Evolutionary conservation across 2,888 invertebrate species (phyloP), one percentile per base, ranked within the genome.

Genomic region (Eupithecia inturbata): DNA sequence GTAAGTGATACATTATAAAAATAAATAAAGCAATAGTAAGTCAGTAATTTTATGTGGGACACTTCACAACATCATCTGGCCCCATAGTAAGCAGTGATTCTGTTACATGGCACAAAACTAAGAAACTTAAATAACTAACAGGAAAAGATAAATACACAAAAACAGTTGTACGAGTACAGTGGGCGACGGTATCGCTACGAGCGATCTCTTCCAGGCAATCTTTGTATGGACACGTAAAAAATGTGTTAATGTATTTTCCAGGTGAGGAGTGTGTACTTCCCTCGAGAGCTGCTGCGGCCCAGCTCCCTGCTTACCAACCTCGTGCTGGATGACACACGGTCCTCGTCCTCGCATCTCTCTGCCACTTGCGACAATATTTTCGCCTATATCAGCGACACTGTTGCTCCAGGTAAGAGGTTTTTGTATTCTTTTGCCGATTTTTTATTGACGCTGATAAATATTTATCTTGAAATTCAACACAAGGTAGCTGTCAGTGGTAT

Each of bases 381-480:
- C 84, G 96, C 96, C 0, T 98, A 98, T 89, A 97, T 98, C 82
- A 96, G 96, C 36, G 98, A 98, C 86, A 97, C 97, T 1, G 96
- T 97, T 39, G 97, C 97, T 74, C 97, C 97, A 83, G 97, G 97
- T 96, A 88, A 31, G n/a, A 16, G 4, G 12, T 26, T 33, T 19
- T 63, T 62, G 7, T 14, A 45, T 9, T 45, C 6, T 63, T 62
- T 31, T 33, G 9, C 36, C 9, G 36, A 9, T 9, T 36, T 36
- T 36, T 36, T 36, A 36, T 5, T 36, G 31, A 31, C 31, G 5
- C 3, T 4, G 3, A 31, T 31, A 31, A 31, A 31, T 5, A 31
- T 31, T 31, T 31, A 31, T 31, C 5, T 49, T 53, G n/a, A 10
- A 22, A 57, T 26, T 12, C 3, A 22, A 57, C 14, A 26, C 9